phyloP scores from a whole-genome alignment of 1,140 invertebrate genomes.

The Coenobita brevimanus region DNA sequence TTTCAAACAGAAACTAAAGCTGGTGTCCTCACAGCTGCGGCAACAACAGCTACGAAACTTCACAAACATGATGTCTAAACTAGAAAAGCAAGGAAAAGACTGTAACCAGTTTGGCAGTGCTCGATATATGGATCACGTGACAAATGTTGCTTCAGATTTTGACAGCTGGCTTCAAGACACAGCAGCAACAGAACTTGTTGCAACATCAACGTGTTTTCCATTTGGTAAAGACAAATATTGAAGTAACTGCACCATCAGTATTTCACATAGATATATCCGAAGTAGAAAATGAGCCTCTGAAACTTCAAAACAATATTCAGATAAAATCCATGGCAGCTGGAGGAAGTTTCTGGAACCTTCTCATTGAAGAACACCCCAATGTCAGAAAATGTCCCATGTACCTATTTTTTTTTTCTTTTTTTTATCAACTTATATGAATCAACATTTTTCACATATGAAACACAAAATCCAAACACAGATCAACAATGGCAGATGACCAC shows the following conservation, averaged over 20 bases:
- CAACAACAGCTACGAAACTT: constrained; percentile 8
- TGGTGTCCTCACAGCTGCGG: constrained; percentile 15
- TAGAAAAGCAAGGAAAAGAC: constrained; percentile 14
- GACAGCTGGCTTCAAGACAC: constrained; percentile 15
- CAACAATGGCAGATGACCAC: constrained; percentile 36
- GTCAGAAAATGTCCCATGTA: constrained; percentile 45
- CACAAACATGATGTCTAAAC: neutral
- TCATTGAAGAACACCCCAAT: constrained; percentile 7
- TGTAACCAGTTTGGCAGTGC: constrained; percentile 19
- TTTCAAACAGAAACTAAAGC: constrained; percentile 16
- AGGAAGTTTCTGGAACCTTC: constrained; percentile 21
- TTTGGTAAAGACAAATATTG: constrained; percentile 29
- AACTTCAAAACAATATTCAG: constrained; percentile 28
- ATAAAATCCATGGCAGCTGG: constrained; percentile 17
- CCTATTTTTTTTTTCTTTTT: constrained; percentile 19
- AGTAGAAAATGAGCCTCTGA: constrained; percentile 10
- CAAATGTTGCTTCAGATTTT: constrained; percentile 22
- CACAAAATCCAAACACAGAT: neutral
- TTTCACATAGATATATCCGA: neutral
- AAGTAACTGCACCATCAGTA: neutral
- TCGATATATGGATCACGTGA: constrained; percentile 11
- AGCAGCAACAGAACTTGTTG: constrained; percentile 24
- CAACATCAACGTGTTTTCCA: constrained; percentile 8
- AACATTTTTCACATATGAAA: constrained; percentile 24
- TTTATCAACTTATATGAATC: constrained; percentile 20